These are phyloP conservation scores for Merodon equestris DNA, from an alignment of 2,888 invertebrate genomes.

Conservation along the genomic window DNA sequence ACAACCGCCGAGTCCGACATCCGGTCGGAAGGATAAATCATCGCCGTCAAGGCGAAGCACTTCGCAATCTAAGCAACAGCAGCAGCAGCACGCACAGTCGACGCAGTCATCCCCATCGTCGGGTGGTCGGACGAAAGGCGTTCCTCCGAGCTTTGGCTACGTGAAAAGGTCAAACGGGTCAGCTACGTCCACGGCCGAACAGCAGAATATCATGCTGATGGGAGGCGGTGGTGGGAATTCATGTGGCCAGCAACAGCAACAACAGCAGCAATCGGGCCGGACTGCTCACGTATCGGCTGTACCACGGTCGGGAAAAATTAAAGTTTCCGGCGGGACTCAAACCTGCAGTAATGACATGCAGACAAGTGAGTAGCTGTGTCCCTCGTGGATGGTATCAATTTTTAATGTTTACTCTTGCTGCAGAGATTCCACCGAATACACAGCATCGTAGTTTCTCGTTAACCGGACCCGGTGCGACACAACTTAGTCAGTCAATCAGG, in stretches of 20 bases:
- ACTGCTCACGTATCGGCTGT: slow-evolving; percentile 93
- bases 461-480: slow-evolving; percentile 91
- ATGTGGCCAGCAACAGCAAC: slow-evolving; percentile 64
- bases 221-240: slow-evolving; percentile 70
- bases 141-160: slow-evolving; percentile 91
- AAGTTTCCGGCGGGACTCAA: slow-evolving; percentile 94
- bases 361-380: slow-evolving; percentile 84
- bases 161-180: slow-evolving; percentile 87
- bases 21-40: slow-evolving; percentile 76
- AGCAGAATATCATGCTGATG: slow-evolving; percentile 77
- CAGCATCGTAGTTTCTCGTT: slow-evolving; percentile 92
- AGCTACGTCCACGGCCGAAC: slow-evolving; percentile 79
- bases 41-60: slow-evolving; percentile 77
- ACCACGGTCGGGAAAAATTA: slow-evolving; percentile 87
- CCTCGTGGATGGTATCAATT: too few relatives aligned
- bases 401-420: not conserved
- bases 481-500: slow-evolving; percentile 91
- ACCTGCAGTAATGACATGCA: slow-evolving; percentile 89
- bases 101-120: slow-evolving; percentile 59
- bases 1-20: slow-evolving; percentile 70
- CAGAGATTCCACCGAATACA: slow-evolving; percentile 82
- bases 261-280: slow-evolving; percentile 77
- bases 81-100: slow-evolving; percentile 51
- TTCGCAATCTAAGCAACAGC: slow-evolving; percentile 71
- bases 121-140: slow-evolving; percentile 84